phyloP scores from a whole-genome alignment of 2,888 invertebrate genomes.

The Andrena dorsata region DNA sequence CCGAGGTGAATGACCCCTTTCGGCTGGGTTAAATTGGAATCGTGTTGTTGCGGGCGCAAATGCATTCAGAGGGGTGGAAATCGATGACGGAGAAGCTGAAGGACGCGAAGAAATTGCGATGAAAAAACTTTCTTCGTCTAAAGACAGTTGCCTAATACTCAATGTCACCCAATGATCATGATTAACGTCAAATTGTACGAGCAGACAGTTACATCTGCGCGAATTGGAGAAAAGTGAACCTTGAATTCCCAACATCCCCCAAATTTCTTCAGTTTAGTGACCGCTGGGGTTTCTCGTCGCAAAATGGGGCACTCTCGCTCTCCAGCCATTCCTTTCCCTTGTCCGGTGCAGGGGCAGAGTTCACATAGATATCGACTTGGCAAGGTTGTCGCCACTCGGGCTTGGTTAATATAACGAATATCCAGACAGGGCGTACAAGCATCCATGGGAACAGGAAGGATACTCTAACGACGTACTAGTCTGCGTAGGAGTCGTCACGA shows the following conservation, averaged over 20 bases:
- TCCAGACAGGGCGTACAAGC: slow-evolving; percentile 26
- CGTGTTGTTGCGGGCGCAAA: slow-evolving; percentile 14
- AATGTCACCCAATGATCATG: neutral
- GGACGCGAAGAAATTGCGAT: too few species aligned
- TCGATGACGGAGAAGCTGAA: neutral
- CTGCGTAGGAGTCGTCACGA: slow-evolving; percentile 55
- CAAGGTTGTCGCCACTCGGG: slow-evolving; percentile 24
- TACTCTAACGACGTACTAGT: neutral
- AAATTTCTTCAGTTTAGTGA: neutral
- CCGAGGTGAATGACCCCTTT: slow-evolving; percentile 12
- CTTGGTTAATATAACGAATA: slow-evolving; percentile 63
- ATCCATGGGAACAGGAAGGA: slow-evolving; percentile 28
- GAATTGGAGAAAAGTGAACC: too few species aligned
- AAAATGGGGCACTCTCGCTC: neutral
- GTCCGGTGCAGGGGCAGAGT: neutral
- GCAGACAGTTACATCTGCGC: too few species aligned
- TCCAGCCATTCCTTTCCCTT: neutral
- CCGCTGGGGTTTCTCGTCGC: neutral
- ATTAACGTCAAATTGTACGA: too few species aligned
- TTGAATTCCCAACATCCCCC: neutral
- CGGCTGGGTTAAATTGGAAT: slow-evolving; percentile 5
- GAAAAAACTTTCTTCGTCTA: too few species aligned
- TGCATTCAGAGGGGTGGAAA: neutral
- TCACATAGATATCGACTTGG: slow-evolving; percentile 14
- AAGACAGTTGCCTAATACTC: neutral